Evolutionary conservation across 2,888 invertebrate species (phyloP), one percentile per base, ranked within the genome.

Genomic region (Spodoptera picta): DNA sequence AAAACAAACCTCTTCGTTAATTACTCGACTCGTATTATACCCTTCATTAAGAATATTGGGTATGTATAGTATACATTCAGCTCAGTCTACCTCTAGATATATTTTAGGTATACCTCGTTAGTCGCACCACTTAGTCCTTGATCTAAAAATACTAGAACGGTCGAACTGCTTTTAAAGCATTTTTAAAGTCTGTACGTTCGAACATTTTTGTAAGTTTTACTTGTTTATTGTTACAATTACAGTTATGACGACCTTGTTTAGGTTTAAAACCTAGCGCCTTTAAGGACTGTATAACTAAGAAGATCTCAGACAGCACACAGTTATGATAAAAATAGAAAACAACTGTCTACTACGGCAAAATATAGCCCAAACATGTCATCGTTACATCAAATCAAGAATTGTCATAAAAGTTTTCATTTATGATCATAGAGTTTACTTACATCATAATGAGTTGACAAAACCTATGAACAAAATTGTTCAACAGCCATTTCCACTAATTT

Each of bases 61-160:
- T 65, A 64, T 50, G 63, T 65, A 64, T 50, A 50, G 49, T 49
- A 14, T 14, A 19, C 19, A 27, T 27, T 27, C 27, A 27, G 27
- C 27, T 59, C 43, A 48, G 24, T 53, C 63, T n/a, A n/a, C n/a
- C n/a, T n/a, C n/a, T 63, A 51, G 62, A 51, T 72, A 75, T 36
- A 71, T 78, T 60, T 65, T 59, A 67, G 60, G 60, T 27, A 65
- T 63, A 57, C 56, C 66, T 75, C 68, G 73, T 80, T 80, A 70
- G 69, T 48, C 46, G 31, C 36, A 46, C 60, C 59, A 66, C 62
- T 69, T 61, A 73, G 61, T 42, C 42, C 10, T 69, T 36, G 51
- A 69, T 52, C 19, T 46, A 50, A 41, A 48, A 47, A 10, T 19
- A 19, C 62, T 75, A n/a, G 59, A 75, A 31, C 43, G 12, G 58